These are phyloP conservation scores for Tribolium castaneum DNA, from an alignment of 1,140 invertebrate genomes.

Conservation along the genomic window DNA sequence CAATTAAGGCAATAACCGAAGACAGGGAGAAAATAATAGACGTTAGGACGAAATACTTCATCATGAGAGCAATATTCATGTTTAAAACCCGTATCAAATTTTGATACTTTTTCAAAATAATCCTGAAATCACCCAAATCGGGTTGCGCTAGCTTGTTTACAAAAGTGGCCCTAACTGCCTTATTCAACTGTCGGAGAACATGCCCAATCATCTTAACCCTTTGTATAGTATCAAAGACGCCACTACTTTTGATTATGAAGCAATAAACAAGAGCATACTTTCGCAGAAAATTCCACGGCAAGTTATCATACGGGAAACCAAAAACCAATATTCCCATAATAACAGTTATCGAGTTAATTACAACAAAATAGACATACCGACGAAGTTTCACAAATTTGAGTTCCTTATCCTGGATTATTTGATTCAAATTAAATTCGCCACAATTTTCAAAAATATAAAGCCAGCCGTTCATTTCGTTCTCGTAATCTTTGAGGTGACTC, in stretches of 20 bases:
- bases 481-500: neutral
- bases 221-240: neutral
- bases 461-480: neutral
- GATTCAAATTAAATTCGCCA: neutral
- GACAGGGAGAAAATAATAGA: neutral
- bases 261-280: neutral
- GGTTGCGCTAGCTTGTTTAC: neutral
- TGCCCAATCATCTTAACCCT: neutral
- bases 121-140: neutral
- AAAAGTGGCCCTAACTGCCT: neutral
- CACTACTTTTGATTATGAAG: neutral
- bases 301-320: neutral
- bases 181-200: neutral
- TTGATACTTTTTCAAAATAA: neutral
- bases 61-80: neutral
- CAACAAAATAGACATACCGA: neutral
- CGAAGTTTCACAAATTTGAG: neutral
- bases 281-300: neutral
- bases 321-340: neutral
- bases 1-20: neutral
- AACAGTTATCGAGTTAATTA: too few species aligned
- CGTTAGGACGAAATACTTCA: neutral
- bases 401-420: neutral
- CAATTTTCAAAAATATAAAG: neutral
- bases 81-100: neutral